A percentile compares a stretch with the other conserved stretches of the same genome.
These are phyloP conservation scores for Aelia acuminata DNA, from an alignment of 2,888 invertebrate species.

Conservation along the genomic window DNA sequence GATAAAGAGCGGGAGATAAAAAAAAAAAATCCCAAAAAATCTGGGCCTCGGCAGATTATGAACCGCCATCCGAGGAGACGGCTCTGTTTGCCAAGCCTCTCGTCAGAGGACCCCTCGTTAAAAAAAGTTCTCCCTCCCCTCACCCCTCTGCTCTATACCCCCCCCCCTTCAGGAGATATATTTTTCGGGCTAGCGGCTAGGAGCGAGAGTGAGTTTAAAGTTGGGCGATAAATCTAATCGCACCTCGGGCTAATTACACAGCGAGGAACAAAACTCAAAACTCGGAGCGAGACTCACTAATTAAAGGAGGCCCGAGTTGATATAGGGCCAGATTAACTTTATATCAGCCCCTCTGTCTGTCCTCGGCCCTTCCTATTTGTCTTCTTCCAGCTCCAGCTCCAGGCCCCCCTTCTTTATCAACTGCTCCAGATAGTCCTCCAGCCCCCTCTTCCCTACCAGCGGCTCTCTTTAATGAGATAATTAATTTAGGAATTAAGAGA, in stretches of 20 bases:
- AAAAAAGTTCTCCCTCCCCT: neutral
- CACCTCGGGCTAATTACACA: conserved; percentile 39
- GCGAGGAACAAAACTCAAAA: conserved; percentile 52
- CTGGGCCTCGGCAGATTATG: neutral
- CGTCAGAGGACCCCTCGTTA: conserved; percentile 13
- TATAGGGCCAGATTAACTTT: conserved; percentile 46
- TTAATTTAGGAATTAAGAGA: neutral
- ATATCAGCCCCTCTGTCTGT: conserved; percentile 27
- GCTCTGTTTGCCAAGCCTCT: conserved; percentile 19
- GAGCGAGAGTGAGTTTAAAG: conserved; percentile 66
- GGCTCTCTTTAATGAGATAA: neutral
- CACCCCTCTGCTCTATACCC: neutral
- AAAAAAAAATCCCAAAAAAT: neutral
- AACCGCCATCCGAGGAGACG: neutral
- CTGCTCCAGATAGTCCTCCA: conserved; percentile 8
- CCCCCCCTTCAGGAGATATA: neutral
- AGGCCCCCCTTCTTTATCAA: conserved; percentile 13
- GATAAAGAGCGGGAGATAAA: neutral
- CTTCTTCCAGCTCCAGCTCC: conserved; percentile 8
- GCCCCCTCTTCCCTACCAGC: neutral
- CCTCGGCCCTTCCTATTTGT: conserved; percentile 32
- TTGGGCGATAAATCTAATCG: conserved; percentile 55
- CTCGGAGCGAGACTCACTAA: conserved; percentile 4
- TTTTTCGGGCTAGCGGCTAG: neutral
- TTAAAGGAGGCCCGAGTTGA: conserved; percentile 7